phyloP scores from a whole-genome alignment of 2,797 vertebrate genomes.

The Tinamus major region DNA sequence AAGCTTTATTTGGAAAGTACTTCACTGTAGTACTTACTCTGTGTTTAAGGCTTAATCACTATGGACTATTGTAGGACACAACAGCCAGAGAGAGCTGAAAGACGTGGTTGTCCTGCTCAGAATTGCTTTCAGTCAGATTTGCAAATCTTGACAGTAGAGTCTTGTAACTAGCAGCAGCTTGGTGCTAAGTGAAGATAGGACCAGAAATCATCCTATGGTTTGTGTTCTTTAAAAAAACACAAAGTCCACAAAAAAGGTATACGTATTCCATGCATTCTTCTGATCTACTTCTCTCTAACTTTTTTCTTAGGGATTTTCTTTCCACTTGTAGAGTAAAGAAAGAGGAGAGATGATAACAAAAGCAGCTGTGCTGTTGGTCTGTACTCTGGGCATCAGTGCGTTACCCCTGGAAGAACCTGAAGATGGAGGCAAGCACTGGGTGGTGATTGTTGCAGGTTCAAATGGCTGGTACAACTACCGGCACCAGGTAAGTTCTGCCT shows the following conservation, averaged over 20 bases:
- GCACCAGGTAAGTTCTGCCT: conserved; percentile 88
- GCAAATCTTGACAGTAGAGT: conserved; percentile 29
- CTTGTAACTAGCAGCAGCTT: conserved; percentile 1
- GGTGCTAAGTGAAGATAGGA: neutral
- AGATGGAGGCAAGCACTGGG: conserved; percentile 91
- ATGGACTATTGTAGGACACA: neutral
- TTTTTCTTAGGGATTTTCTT: conserved; percentile 11
- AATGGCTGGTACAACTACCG: conserved; percentile 96
- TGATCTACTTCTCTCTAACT: neutral
- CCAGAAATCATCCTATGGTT: neutral
- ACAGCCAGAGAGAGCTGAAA: conserved; percentile 19
- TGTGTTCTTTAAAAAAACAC: neutral
- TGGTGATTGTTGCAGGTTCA: conserved; percentile 93
- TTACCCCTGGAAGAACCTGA: conserved; percentile 77
- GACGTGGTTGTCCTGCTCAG: conserved; percentile 26
- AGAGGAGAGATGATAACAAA: conserved; percentile 75
- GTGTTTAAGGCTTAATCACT: conserved; percentile 1
- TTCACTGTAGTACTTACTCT: neutral
- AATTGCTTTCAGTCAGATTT: conserved; percentile 23
- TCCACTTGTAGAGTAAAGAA: neutral
- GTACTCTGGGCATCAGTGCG: conserved; percentile 63
- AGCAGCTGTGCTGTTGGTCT: conserved; percentile 73
- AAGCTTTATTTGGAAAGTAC: neutral
- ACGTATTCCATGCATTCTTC: neutral
- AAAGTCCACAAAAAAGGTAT: neutral